phyloP scores from a whole-genome alignment of 2,797 vertebrate species.

The Aselliscus stoliczkanus region DNA sequence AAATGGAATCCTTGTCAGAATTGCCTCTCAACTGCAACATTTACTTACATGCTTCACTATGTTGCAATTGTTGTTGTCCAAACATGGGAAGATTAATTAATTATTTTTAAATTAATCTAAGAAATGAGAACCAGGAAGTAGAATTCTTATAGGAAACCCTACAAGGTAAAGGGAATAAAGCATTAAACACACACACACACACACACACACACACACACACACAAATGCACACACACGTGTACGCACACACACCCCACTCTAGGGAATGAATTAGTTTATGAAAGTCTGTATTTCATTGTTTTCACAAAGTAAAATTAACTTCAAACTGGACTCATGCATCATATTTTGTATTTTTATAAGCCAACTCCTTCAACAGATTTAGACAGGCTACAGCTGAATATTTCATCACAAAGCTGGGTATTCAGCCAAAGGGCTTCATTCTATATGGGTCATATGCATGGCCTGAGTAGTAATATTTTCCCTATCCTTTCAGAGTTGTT shows the following conservation, averaged over 20 bases:
- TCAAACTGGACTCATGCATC: background rate
- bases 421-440: background rate
- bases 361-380: background rate
- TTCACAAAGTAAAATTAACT: background rate
- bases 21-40: background rate
- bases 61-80: background rate
- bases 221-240: no score
- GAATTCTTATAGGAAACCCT: background rate
- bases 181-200: background rate
- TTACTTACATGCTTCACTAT: background rate
- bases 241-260: background rate
- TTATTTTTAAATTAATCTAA: background rate
- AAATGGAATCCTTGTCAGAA: background rate
- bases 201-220: background rate
- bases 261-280: background rate
- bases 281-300: background rate
- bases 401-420: background rate
- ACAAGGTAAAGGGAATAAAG: background rate
- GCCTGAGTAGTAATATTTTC: background rate
- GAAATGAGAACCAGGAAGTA: background rate
- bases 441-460: background rate
- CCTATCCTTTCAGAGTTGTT: background rate
- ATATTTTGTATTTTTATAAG: background rate
- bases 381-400: background rate
- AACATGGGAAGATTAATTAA: background rate